These are phyloP conservation scores for Sinhomidia bicolor DNA, from an alignment of 2,888 invertebrate species.

Conservation along the genomic window DNA sequence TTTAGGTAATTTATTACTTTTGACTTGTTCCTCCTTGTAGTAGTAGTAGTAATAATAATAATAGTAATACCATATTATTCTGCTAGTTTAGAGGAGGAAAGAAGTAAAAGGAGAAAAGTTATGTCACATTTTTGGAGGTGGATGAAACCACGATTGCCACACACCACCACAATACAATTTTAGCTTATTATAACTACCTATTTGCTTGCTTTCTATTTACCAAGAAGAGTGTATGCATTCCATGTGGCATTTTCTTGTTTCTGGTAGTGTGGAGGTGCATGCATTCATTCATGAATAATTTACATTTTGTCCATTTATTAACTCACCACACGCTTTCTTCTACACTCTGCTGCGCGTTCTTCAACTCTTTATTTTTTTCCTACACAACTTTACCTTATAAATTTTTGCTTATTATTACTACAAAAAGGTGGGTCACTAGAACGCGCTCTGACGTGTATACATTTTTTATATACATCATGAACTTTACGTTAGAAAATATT, in stretches of 20 bases:
- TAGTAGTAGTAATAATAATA: not conserved
- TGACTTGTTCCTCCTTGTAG: not conserved
- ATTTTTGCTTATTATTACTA: not conserved
- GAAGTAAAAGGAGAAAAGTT: too few relatives aligned
- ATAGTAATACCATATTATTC: not conserved
- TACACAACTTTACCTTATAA: not conserved
- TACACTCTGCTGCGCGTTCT: not conserved
- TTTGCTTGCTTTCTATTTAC: not conserved
- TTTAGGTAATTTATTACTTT: not conserved
- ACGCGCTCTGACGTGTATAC: not conserved
- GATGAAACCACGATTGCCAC: too few relatives aligned
- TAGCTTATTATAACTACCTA: not conserved
- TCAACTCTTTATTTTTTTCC: not conserved
- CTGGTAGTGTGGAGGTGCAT: too few relatives aligned
- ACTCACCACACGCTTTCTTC: conserved; percentile 6
- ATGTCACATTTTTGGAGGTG: not conserved
- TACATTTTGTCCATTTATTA: conserved; percentile 50
- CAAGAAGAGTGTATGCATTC: not conserved
- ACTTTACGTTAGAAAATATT: conserved; percentile 32
- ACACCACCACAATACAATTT: too few relatives aligned
- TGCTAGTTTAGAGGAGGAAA: not conserved
- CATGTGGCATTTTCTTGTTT: conserved; percentile 31
- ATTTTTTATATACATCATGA: not conserved
- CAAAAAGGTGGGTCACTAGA: conserved; percentile 39
- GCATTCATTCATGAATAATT: conserved; percentile 45